Conservation (phyloP, 2,888 invertebrate genomes). For the Pycnomerus fuliginosus region DNA sequence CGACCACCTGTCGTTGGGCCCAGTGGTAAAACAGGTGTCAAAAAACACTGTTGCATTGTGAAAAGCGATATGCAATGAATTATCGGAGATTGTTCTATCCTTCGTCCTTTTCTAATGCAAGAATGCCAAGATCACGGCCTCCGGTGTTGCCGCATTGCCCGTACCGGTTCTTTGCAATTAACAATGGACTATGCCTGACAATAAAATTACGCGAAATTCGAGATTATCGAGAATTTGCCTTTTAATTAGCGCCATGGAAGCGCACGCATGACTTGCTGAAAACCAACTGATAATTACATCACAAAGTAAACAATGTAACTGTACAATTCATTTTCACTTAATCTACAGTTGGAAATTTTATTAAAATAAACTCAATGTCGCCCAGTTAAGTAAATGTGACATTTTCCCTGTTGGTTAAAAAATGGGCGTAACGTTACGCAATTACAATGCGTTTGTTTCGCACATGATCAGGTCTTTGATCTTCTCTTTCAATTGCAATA, state of each 20-base stretch:
- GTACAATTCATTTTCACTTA: constrained; percentile 18
- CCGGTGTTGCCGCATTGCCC: constrained; percentile 37
- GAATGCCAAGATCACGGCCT: constrained; percentile 50
- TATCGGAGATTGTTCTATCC: constrained; percentile 5
- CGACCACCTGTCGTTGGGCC: too few relatives aligned
- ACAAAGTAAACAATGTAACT: constrained; percentile 22
- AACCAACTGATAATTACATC: constrained; percentile 12
- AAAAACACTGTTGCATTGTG: too few relatives aligned
- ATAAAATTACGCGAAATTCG: constrained; percentile 36
- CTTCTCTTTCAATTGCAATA: constrained; percentile 14
- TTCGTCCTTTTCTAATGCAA: constrained; percentile 15
- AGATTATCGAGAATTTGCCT: too few relatives aligned
- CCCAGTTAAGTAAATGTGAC: constrained; percentile 12
- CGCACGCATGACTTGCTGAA: constrained; percentile 8
- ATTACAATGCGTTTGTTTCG: constrained; percentile 21
- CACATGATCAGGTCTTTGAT: constrained; percentile 34
- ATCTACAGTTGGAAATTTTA: constrained; percentile 14
- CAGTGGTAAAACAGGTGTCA: too few relatives aligned
- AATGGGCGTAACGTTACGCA: constrained; percentile 16
- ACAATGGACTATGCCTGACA: constrained; percentile 25
- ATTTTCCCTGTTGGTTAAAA: constrained; percentile 6
- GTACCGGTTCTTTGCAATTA: constrained; percentile 30
- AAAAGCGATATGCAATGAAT: constrained; percentile 5
- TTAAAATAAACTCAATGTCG: constrained; percentile 20
- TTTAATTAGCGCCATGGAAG: too few relatives aligned